phyloP scores from a whole-genome alignment of 2,888 invertebrate genomes.

The Lampropteryx suffumata region DNA sequence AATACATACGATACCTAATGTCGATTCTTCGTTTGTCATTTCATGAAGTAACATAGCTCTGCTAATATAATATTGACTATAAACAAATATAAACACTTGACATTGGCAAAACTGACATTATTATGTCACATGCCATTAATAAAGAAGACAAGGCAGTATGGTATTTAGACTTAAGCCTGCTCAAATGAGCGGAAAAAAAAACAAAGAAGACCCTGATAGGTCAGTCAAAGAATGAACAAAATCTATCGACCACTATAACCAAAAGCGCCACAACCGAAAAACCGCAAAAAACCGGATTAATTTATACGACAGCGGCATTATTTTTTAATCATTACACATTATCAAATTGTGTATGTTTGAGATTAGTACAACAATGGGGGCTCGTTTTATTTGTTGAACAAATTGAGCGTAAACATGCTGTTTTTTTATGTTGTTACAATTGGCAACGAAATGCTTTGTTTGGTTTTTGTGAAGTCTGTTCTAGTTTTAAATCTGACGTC shows the following conservation, averaged over 20 bases:
- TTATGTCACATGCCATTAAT: no score
- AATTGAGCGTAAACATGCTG: constrained; percentile 44
- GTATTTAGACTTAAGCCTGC: no score
- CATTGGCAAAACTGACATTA: no score
- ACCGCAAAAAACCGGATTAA: constrained; percentile 21
- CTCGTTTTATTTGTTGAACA: constrained; percentile 42
- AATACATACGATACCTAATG: no score
- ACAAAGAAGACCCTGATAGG: no score
- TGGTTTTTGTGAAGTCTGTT: constrained; percentile 34
- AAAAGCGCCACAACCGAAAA: constrained; percentile 24
- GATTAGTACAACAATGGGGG: constrained; percentile 46
- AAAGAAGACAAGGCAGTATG: no score
- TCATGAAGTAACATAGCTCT: no score
- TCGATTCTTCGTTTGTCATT: no score
- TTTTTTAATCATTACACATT: constrained; percentile 40
- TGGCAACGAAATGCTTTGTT: constrained; percentile 29
- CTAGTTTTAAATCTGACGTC: constrained; percentile 1
- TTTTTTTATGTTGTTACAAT: constrained; percentile 40
- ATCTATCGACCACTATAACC: constrained; percentile 1
- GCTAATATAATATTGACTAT: no score
- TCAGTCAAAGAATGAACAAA: background rate
- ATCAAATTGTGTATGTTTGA: constrained; percentile 39
- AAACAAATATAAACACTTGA: no score
- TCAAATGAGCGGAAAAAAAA: no score
- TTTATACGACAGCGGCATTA: constrained; percentile 32